These are phyloP conservation scores for Nesidiocoris tenuis DNA, from an alignment of 2,888 invertebrate species.

Conservation along the genomic window DNA sequence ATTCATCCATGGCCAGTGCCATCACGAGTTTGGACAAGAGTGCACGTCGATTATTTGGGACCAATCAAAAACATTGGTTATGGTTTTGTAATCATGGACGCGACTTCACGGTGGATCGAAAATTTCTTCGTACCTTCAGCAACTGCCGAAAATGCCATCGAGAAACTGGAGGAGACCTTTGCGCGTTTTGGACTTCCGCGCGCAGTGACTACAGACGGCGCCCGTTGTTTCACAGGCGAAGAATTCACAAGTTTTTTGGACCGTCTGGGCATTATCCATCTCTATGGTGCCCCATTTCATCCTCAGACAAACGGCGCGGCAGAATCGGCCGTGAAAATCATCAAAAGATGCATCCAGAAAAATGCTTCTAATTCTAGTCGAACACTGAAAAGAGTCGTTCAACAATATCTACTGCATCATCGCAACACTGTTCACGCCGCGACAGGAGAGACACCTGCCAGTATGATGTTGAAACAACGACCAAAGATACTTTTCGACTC, in stretches of 20 bases:
- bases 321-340: conserved; percentile 28
- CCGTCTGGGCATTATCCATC: conserved; percentile 21
- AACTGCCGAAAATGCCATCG: not conserved
- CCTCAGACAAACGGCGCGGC: conserved; percentile 35
- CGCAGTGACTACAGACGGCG: not conserved
- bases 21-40: conserved; percentile 6
- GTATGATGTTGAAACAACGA: too few species aligned
- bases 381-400: not conserved
- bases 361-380: not conserved
- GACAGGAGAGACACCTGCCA: conserved; percentile 15
- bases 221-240: conserved; percentile 19
- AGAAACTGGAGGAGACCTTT: not conserved
- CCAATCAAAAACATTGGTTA: conserved; percentile 12
- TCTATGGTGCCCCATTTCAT: too few species aligned
- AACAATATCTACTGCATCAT: conserved; percentile 8
- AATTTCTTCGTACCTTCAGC: conserved; percentile 29
- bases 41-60: conserved; percentile 16
- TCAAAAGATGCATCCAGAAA: conserved; percentile 20
- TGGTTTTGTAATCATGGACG: conserved; percentile 33
- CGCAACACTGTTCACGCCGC: conserved; percentile 22
- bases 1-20: not conserved
- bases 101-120: conserved; percentile 38
- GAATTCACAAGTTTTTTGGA: conserved; percentile 19
- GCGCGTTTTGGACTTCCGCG: not conserved
- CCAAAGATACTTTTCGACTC: too few species aligned